Base-by-base conservation (phyloP, 2,888 invertebrate species). In the Eristalis intricaria region DNA sequence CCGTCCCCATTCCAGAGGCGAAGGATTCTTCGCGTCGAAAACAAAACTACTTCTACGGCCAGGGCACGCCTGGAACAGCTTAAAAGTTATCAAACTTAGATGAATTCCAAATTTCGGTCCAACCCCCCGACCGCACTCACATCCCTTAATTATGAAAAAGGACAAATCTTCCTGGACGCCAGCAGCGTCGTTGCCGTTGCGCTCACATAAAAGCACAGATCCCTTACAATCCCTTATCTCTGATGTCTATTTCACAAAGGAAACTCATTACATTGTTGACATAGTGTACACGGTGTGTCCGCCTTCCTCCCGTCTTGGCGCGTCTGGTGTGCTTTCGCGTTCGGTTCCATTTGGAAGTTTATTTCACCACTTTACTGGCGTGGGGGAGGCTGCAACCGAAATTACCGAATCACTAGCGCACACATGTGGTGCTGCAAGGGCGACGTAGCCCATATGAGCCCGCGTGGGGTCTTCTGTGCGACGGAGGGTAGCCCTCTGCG, bases 81-180 rank as follows among this genome's bases (percentile, higher is more conserved):
- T 82, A 43, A 76, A 85, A 85, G 85, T 85, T 85, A 73, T 73
- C 64, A 81, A 85, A 85, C 76, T 77, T 64, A 60, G 73, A 77
- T 85, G 81, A 85, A 81, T 81, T 80, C 38, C 68, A 70, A 84
- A 84, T 81, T 81, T 69, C 23, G 65, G 50, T 50, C 61, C 29
- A 38, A 22, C 60, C 13, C 63, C 15, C 15, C 13, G 5, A 26
- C 5, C 64, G 2, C 11, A 38, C 15, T 22, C 61, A 56, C 50
- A 71, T 63, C 68, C 69, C 69, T 82, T 85, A 77, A 85, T 82
- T 82, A 82, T 77, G 76, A 73, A 82, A 80, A 70, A 73, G 29
- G 74, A 43, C 68, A 22, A 63, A 40, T 58, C 11, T 19, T 38
- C 32, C 70, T 32, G 8, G 38, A n/a, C 40, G 50, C 19, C 64